Evolutionary conservation across 2,797 vertebrate genomes (phyloP), one percentile per base, ranked within the genome.

Genomic region (Sebastolobus altivelis): DNA sequence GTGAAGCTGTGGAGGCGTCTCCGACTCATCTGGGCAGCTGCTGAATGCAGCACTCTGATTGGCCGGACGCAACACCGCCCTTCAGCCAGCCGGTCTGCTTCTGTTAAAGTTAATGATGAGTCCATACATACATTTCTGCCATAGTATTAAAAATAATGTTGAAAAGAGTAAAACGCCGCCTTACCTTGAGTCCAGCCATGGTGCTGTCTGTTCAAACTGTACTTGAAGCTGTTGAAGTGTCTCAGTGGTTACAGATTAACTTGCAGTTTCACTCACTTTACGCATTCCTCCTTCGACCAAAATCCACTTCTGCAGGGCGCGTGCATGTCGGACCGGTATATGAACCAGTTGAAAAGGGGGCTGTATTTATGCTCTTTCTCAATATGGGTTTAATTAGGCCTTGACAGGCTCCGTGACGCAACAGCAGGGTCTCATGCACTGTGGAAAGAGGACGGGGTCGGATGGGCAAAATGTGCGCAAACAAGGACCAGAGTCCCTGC

Each of bases 381-480:
- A 91, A 95, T 95, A 55, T 95, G 95, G 88, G 87, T 96, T 97
- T 93, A 95, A 97, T 97, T 96, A 96, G 93, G 87, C 20, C 65
- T 89, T 77, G 79, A 87, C 90, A 33, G 86, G 25, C 77, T 83
- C 63, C 1, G 83, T 96, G 94, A 96, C 91, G 94, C 89, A 91
- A 92, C 75, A 61, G 38, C 43, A 7, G 62, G 63, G 71, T 66
- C 69, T 69, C 54, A 37, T 2, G 55, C 14, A 29, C 46, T 78
- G 73, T 73, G 65, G 65, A 80, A 11, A 84, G 7, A 49, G 75
- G 72, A 78, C 46, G 20, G 16, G 74, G 71, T 73, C 61, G 6
- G 69, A 25, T 71, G 82, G 79, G 20, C 65, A 18, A 73, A 85
- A 87, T 52, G 43, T 77, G 80, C 4, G 65, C 82, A 95, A 88